These are phyloP conservation scores for Rhadinocentrus ornatus DNA, from an alignment of 2,797 vertebrate genomes.

Conservation along the genomic window DNA sequence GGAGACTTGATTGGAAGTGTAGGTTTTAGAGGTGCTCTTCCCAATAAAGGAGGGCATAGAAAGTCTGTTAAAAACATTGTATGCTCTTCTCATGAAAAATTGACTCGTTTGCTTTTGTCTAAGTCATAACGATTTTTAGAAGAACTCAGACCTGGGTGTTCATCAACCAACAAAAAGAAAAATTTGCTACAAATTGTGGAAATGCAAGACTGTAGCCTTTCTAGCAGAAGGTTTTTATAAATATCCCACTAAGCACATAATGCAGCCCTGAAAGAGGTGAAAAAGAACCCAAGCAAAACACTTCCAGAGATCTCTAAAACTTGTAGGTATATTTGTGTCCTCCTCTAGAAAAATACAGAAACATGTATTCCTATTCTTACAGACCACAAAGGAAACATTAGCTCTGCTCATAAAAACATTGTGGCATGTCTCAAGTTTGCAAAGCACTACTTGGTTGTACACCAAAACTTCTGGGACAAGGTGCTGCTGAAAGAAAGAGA, in stretches of 20 bases:
- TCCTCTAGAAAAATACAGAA: neutral
- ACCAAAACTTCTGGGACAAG: neutral
- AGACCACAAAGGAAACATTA: neutral
- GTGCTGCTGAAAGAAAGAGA: neutral
- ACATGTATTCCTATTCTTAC: neutral
- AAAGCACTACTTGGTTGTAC: neutral
- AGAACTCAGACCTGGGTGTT: neutral
- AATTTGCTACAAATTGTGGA: neutral
- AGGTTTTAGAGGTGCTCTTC: too few species aligned
- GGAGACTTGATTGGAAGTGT: neutral
- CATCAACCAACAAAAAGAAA: neutral
- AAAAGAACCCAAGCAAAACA: neutral
- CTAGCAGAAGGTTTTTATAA: constrained; percentile 1
- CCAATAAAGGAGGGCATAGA: neutral
- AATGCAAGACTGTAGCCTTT: neutral
- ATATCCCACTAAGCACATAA: neutral
- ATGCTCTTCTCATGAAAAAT: neutral
- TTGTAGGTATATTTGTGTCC: neutral
- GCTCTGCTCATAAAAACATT: neutral
- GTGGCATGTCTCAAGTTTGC: neutral
- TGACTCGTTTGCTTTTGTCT: neutral
- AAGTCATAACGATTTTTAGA: neutral
- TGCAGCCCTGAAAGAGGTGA: neutral
- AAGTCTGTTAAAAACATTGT: neutral
- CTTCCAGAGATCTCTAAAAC: neutral